phyloP scores from a whole-genome alignment of 92 coral and sea anemone species.

The Heliopora coerulea region DNA sequence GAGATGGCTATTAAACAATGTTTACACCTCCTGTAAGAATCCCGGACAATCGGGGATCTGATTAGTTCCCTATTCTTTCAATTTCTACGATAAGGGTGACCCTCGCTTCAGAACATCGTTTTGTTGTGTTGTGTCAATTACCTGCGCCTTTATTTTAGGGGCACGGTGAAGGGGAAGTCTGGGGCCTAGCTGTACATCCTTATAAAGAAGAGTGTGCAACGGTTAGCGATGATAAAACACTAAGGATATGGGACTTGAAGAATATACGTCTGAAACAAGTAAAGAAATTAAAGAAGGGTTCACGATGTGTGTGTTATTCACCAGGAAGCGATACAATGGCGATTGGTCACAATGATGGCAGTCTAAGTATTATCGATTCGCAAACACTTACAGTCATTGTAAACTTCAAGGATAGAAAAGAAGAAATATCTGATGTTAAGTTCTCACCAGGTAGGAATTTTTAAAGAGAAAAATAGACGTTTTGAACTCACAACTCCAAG shows the following conservation, averaged over 20 bases:
- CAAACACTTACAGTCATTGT: constrained; percentile 76
- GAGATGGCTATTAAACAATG: too few species aligned
- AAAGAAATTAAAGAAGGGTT: constrained; percentile 85
- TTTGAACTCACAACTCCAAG: too few species aligned
- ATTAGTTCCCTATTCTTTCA: too few species aligned
- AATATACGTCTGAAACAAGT: constrained; percentile 86
- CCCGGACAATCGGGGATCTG: too few species aligned
- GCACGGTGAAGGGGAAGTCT: constrained; percentile 97
- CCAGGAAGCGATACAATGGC: constrained; percentile 89
- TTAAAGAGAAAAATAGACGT: too few species aligned
- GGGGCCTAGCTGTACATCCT: constrained; percentile 99
- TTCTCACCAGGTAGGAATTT: constrained; percentile 99
- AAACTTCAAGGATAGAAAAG: constrained; percentile 89
- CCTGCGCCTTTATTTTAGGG: constrained; percentile 50
- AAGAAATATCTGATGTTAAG: constrained; percentile 85
- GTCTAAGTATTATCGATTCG: constrained; percentile 81
- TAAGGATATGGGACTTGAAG: constrained; percentile 92
- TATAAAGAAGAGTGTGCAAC: constrained; percentile 89
- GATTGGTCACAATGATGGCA: constrained; percentile 97
- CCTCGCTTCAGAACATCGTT: too few species aligned
- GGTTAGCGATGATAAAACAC: constrained; percentile 94
- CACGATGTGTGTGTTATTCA: constrained; percentile 87
- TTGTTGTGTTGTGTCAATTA: neutral
- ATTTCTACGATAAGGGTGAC: too few species aligned
- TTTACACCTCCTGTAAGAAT: too few species aligned